phyloP scores from a whole-genome alignment of 2,888 invertebrate species.

The Trypoxylon attenuatum region DNA sequence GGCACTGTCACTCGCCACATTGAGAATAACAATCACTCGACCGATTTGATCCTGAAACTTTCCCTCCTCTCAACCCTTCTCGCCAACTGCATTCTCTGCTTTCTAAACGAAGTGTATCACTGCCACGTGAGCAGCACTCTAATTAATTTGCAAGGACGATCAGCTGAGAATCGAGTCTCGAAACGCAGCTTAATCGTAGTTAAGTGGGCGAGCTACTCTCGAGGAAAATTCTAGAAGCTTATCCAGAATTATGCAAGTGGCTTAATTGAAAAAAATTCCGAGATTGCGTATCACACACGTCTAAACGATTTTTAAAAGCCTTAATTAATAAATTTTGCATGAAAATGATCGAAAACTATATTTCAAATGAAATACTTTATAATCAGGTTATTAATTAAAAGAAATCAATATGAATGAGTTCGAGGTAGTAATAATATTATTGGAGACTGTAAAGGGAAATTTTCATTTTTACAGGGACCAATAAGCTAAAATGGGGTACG shows the following conservation, averaged over 20 bases:
- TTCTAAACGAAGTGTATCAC: neutral
- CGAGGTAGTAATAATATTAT: neutral
- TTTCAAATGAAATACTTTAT: no score
- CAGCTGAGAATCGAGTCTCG: neutral
- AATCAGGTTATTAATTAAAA: no score
- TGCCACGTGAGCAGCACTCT: neutral
- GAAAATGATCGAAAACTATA: no score
- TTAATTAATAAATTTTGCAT: no score
- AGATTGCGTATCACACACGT: no score
- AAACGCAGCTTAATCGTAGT: neutral
- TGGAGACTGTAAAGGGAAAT: neutral
- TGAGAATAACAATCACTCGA: slow-evolving; percentile 28
- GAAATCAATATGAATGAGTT: no score
- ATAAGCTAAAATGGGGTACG: slow-evolving; percentile 80
- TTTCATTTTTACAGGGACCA: slow-evolving; percentile 24
- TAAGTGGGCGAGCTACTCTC: no score
- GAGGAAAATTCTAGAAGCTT: no score
- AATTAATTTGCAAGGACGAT: neutral
- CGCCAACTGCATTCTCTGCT: slow-evolving; percentile 2
- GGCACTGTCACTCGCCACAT: slow-evolving; percentile 5
- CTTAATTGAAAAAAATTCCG: no score
- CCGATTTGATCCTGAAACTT: slow-evolving; percentile 8
- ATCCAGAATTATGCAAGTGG: no score
- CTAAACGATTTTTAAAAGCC: no score
- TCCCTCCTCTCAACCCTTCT: slow-evolving; percentile 12